phyloP scores from a whole-genome alignment of 2,888 invertebrate species.

The Aphodius granarius region DNA sequence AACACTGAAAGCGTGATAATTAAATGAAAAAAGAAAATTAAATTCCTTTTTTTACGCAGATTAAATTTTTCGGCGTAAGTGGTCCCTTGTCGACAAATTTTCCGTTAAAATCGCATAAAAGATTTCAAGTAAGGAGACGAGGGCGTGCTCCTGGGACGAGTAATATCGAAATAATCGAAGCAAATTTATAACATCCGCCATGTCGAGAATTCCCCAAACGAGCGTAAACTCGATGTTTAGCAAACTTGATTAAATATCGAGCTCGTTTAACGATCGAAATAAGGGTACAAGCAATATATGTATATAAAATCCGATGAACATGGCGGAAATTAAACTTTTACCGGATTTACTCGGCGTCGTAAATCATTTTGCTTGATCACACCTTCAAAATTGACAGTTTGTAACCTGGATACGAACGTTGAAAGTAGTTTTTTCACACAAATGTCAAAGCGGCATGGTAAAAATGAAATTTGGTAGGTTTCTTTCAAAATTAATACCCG shows the following conservation, averaged over 20 bases:
- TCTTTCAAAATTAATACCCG: no score
- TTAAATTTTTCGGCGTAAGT: not conserved
- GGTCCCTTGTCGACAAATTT: not conserved
- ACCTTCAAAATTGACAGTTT: no score
- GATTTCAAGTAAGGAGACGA: not conserved
- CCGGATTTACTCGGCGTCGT: no score
- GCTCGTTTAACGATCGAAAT: not conserved
- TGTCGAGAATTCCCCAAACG: not conserved
- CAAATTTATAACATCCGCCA: not conserved
- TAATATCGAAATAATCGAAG: not conserved
- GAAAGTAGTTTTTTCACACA: no score
- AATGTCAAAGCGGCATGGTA: no score
- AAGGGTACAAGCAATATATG: not conserved
- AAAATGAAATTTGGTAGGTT: no score
- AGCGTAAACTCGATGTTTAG: not conserved
- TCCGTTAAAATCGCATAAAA: not conserved
- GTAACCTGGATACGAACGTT: no score
- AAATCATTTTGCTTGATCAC: no score
- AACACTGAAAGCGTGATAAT: not conserved
- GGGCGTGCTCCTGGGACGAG: not conserved
- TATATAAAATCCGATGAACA: not conserved
- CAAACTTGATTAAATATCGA: not conserved
- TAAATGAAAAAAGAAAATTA: not conserved
- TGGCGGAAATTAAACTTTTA: not conserved
- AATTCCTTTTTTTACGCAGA: not conserved